Base-by-base conservation (phyloP, 2,113 vertebrate species). In the Gambusia affinis region DNA sequence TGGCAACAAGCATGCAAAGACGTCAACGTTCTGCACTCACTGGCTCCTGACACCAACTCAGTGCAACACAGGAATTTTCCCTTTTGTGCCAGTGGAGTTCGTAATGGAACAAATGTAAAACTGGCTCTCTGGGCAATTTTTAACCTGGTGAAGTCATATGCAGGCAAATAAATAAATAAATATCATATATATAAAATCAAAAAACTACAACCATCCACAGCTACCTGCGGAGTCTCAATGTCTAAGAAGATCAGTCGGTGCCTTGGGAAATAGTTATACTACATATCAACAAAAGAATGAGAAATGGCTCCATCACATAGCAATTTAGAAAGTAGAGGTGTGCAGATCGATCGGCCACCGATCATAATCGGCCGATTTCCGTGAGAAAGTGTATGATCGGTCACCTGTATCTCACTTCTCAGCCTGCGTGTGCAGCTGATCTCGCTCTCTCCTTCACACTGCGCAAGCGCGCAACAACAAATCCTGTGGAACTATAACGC, bases 1-100 rank as follows among this genome's bases (percentile, higher is more conserved):
- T 64, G 71, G 87, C 47, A 84, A 91, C 70, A 12, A 57, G 51
- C 37, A 62, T 19, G 73, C 70, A 84, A 91, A 77, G 87, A 92
- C 91, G 84, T 94, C 93, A 94, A 39, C 12, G 19, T 29, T 57
- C 82, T 79, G 86, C 87, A 81, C 87, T 92, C 87, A 77, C 91
- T 89, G 88, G 87, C 79, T 74, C 84, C 65, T 77, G 80, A 91
- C 91, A 90, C 82, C 87, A 80, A 76, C 76, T 84, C 87, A 75
- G 73, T 67, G 44, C 66, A 70, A 83, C 37, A 1, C 30, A 81
- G 87, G 90, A 89, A 93, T 92, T 91, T 90, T 85, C 70, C 81
- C 78, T 72, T 90, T 92, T 92, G 83, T 91, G 87, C 76, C 64
- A 80, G 79, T 63, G 51, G 62, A 30, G 78, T 85, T 70, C 28